phyloP scores from a whole-genome alignment of 64 coral and sea anemone genomes.

The Catalaphyllia jardinei region DNA sequence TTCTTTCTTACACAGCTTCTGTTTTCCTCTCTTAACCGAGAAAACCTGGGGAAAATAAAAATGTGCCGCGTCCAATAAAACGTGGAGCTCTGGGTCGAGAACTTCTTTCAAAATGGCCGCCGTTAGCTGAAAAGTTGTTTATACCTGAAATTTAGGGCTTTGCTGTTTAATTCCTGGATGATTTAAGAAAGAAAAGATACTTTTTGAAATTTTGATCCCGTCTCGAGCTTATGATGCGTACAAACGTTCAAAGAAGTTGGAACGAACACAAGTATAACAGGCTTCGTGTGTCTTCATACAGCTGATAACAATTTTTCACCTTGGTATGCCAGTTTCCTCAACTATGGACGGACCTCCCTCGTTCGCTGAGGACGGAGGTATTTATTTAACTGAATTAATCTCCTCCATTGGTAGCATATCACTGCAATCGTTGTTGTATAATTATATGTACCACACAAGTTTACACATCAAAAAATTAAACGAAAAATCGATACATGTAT shows the following conservation, averaged over 20 bases:
- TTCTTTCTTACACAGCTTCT: background rate
- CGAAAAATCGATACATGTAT: no score
- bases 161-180: background rate
- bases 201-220: background rate
- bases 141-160: background rate
- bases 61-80: background rate
- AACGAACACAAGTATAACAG: background rate
- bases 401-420: background rate
- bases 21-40: background rate
- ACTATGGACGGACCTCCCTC: constrained; percentile 32
- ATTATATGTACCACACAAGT: no score
- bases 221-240: background rate
- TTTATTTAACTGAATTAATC: background rate
- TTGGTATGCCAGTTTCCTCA: constrained; percentile 28
- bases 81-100: background rate
- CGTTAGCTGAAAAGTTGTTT: constrained; percentile 3
- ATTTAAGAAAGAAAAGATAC: background rate
- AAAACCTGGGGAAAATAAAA: background rate
- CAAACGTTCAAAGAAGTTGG: constrained; percentile 16
- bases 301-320: constrained; percentile 5
- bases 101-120: constrained; percentile 33
- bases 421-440: background rate
- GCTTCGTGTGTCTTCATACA: background rate
- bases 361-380: constrained; percentile 36
- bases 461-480: no score